phyloP scores from a whole-genome alignment of 2,888 invertebrate genomes.

The Leucozona laternaria region DNA sequence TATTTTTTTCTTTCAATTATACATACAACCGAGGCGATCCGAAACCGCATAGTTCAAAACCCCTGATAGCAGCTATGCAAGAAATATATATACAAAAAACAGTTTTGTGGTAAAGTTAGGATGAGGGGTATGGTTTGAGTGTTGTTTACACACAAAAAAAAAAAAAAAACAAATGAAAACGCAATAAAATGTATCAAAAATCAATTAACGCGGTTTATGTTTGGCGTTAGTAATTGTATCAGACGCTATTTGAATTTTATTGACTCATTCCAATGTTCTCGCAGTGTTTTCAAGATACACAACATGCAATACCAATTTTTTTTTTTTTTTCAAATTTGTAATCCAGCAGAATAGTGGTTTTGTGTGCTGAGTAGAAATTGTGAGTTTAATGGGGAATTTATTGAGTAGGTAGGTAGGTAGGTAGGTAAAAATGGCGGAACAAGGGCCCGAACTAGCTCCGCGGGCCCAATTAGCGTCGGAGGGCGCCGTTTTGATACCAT shows the following conservation, averaged over 20 bases:
- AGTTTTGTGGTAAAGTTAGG: background rate
- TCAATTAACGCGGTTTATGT: conserved; percentile 55
- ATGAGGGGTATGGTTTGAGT: background rate
- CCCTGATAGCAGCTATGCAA: background rate
- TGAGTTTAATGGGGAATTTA: conserved; percentile 44
- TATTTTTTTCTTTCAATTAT: conserved; percentile 52
- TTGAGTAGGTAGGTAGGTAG: too few species aligned
- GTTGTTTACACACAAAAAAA: background rate
- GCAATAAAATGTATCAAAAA: conserved; percentile 57
- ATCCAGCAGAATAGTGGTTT: background rate
- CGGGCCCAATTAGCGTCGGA: too few species aligned
- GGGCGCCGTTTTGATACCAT: too few species aligned
- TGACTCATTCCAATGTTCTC: conserved; percentile 20
- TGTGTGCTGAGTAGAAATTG: conserved; percentile 10
- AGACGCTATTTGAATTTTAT: conserved; percentile 54
- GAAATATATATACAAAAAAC: background rate
- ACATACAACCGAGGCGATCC: conserved; percentile 9
- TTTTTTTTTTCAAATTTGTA: background rate
- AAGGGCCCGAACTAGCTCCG: too few species aligned
- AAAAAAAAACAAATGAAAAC: conserved; percentile 51
- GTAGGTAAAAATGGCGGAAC: too few species aligned
- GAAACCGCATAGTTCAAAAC: conserved; percentile 30
- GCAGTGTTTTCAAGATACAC: background rate
- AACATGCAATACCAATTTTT: conserved; percentile 25
- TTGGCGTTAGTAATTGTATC: conserved; percentile 31